Conservation (phyloP, 2,888 invertebrate genomes). For the Hemicrepidius hirtus region DNA sequence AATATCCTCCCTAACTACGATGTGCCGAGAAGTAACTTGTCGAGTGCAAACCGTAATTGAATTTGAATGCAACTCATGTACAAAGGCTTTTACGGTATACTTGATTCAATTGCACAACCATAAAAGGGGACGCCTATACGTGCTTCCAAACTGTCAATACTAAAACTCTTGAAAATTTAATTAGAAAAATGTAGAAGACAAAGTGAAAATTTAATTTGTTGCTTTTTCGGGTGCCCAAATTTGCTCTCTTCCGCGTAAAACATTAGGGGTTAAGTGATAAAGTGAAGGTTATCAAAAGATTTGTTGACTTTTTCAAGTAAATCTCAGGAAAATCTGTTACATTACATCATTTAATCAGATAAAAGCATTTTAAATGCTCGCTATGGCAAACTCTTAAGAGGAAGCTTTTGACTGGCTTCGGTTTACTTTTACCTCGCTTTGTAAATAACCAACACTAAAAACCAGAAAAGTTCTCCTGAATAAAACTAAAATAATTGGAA, state of each 20-base stretch:
- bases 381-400: too few relatives aligned
- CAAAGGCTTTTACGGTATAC: conserved; percentile 16
- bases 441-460: too few relatives aligned
- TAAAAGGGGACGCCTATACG: neutral
- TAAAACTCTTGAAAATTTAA: conserved; percentile 3
- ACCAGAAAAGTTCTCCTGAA: too few relatives aligned
- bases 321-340: neutral
- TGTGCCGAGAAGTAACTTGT: conserved; percentile 3
- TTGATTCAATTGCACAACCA: conserved; percentile 22
- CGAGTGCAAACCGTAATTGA: conserved; percentile 23
- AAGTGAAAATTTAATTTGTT: conserved; percentile 31
- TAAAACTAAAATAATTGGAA: too few relatives aligned
- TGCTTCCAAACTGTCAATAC: neutral
- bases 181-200: conserved; percentile 21
- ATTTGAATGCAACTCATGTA: conserved; percentile 20
- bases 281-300: neutral
- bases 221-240: conserved; percentile 19
- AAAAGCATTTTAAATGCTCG: neutral
- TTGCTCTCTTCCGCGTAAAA: neutral
- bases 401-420: too few relatives aligned
- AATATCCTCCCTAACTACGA: neutral
- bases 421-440: too few relatives aligned
- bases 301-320: neutral
- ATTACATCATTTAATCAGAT: neutral
- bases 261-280: conserved; percentile 21